A percentile compares a stretch with the other conserved stretches of the same genome.
These are phyloP conservation scores for Microcebus griseorufus DNA, from an alignment of 2,113 vertebrate species.

Conservation along the genomic window DNA sequence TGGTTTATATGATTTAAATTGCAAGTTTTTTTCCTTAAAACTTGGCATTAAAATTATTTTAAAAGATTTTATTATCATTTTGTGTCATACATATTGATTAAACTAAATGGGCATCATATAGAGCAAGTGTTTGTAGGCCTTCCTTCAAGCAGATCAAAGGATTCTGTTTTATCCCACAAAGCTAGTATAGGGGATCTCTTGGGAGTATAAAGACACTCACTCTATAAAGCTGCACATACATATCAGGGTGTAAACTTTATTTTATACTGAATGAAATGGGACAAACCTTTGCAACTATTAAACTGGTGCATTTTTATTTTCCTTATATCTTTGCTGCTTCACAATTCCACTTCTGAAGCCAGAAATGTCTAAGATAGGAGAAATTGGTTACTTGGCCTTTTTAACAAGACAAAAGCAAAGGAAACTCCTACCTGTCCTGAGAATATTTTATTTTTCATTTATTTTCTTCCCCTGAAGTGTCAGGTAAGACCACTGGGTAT, in stretches of 20 bases:
- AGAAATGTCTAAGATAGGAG: not conserved
- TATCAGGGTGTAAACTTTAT: not conserved
- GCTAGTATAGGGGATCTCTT: not conserved
- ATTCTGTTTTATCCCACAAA: not conserved
- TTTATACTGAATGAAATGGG: not conserved
- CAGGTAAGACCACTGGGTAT: not conserved
- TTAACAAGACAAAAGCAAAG: not conserved
- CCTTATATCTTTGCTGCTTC: not conserved
- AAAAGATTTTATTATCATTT: not conserved
- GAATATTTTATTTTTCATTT: not conserved
- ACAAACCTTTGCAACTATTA: not conserved
- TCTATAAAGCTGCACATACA: not conserved
- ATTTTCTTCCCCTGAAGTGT: not conserved
- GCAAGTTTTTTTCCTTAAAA: not conserved
- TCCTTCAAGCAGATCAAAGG: not conserved
- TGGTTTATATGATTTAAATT: not conserved
- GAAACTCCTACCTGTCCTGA: not conserved
- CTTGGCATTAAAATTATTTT: not conserved
- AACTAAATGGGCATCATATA: not conserved
- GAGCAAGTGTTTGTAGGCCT: not conserved
- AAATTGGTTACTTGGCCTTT: not conserved
- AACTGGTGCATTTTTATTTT: not conserved
- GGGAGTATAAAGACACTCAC: not conserved
- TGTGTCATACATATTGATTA: constrained; percentile 4
- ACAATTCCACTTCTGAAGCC: not conserved